Evolutionary conservation across 2,797 vertebrate species (phyloP), one percentile per base, ranked within the genome.

Genomic region (Xiphorhynchus erythropygius): DNA sequence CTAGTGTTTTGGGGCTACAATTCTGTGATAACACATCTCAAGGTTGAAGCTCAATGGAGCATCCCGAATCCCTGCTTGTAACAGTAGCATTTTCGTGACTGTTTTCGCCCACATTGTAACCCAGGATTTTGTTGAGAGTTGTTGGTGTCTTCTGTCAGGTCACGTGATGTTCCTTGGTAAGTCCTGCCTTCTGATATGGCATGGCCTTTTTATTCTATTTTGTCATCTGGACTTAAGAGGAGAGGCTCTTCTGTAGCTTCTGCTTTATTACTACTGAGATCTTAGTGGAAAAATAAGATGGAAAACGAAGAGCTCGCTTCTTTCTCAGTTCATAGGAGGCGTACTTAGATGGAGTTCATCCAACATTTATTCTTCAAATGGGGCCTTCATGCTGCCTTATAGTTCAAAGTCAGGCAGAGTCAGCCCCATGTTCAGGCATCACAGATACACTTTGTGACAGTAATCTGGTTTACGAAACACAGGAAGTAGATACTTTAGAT

Each of bases 321-420:
- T 74, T 89, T 60, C 57, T 19, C 6, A 2, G 77, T 94, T 85
- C 10, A n/a, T 41, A 25, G 49, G 49, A 47, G 32, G 15, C 9
- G 8, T 59, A 5, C 16, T 78, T 4, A 24, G 44, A 8, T 65
- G 59, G 46, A 74, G 9, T 11, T 87, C 17, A 23, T 47, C 39
- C 5, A 24, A 2, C 1, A 0, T 33, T 63, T 32, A 11, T 46
- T 83, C 14, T 49, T 90, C 25, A 25, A 27, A 13, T 0, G 0
- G 5, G 18, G 7, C 32, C 33, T 81, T 87, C 18, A 4, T 2
- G 47, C 7, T 56, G 27, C 39, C 18, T 77, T 5, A 1, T 14
- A 3, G 23, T 83, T 76, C 65, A 56, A 69, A 90, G 27, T 8
- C 37, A 63, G 41, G 10, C 24, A 55, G 63, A n/a, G 30, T 83